phyloP scores from a whole-genome alignment of 30 jellyfish, hydroid and myxozoan species.

The Turritopsis dohrnii region DNA sequence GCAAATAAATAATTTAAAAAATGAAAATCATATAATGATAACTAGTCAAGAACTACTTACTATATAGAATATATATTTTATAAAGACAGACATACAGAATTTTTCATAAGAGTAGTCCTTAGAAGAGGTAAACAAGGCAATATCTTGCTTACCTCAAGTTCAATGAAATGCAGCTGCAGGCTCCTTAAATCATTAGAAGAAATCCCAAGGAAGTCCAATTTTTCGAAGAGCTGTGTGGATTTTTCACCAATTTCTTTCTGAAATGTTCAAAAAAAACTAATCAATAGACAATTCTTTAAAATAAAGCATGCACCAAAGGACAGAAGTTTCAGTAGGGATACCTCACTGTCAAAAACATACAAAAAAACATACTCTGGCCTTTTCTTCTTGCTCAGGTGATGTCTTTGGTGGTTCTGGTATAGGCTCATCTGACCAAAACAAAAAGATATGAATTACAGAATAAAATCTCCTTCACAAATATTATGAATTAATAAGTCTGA shows the following conservation, averaged over 20 bases:
- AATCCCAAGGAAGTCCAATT: conserved; percentile 80
- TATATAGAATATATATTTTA: too few species aligned
- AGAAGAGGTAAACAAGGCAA: conserved; percentile 10
- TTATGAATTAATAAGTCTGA: neutral
- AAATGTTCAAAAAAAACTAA: neutral
- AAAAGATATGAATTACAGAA: neutral
- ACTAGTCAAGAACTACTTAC: too few species aligned
- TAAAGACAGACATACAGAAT: neutral
- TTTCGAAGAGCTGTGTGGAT: conserved; percentile 52
- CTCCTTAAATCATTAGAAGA: conserved; percentile 54
- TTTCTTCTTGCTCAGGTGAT: conserved; percentile 31
- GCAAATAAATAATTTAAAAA: too few species aligned
- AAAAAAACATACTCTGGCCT: conserved; percentile 10
- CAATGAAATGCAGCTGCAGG: conserved; percentile 66
- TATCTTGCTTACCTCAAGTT: conserved; percentile 73
- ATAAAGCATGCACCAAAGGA: too few species aligned
- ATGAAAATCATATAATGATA: too few species aligned
- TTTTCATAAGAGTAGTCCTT: neutral
- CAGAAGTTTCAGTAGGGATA: too few species aligned
- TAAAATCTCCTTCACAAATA: neutral
- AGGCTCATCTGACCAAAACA: conserved; percentile 29
- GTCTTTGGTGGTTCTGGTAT: conserved; percentile 29
- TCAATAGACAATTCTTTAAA: too few species aligned
- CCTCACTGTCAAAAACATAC: too few species aligned
- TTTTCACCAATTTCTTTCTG: conserved; percentile 41